Percentiles rank a stretch among this genome's conserved stretches.
Evolutionary conservation across 2,113 vertebrate species (phyloP).

Genomic region (Chaetops frenatus): DNA sequence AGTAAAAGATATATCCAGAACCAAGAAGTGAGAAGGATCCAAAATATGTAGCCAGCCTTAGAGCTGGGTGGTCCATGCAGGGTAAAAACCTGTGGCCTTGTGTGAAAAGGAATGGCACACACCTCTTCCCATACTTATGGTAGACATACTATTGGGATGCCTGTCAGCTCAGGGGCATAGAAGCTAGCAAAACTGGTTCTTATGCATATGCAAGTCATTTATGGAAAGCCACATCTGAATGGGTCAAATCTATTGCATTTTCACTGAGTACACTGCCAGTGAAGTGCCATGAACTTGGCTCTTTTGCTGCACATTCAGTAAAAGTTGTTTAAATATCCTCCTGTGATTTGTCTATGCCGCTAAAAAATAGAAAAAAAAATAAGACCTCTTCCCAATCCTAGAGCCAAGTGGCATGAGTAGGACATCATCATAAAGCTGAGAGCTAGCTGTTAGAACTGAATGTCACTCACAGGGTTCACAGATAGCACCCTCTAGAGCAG

Average conservation of each 20-base stretch:
- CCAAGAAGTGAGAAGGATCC: not conserved
- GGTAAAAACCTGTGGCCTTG: not conserved
- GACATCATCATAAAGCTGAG: not conserved
- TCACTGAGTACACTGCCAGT: not conserved
- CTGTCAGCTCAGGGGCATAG: not conserved
- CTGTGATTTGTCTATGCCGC: not conserved
- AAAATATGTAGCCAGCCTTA: not conserved
- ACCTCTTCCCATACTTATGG: not conserved
- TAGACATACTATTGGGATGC: not conserved
- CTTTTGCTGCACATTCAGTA: not conserved
- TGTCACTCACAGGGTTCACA: not conserved
- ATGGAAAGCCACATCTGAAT: not conserved
- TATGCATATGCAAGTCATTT: not conserved
- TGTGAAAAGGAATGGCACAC: not conserved
- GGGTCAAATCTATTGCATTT: not conserved
- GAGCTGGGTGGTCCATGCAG: not conserved
- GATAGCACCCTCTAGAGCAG: not conserved
- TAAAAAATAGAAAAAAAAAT: not conserved
- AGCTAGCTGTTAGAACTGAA: not conserved
- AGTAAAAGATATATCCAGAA: not conserved
- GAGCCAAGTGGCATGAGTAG: not conserved
- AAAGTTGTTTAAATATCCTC: not conserved
- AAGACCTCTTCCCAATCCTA: not conserved
- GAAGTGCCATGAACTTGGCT: not conserved
- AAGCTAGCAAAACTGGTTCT: not conserved